These are phyloP conservation scores for Acrocera orbiculus DNA, from an alignment of 2,888 invertebrate species.

Conservation along the genomic window DNA sequence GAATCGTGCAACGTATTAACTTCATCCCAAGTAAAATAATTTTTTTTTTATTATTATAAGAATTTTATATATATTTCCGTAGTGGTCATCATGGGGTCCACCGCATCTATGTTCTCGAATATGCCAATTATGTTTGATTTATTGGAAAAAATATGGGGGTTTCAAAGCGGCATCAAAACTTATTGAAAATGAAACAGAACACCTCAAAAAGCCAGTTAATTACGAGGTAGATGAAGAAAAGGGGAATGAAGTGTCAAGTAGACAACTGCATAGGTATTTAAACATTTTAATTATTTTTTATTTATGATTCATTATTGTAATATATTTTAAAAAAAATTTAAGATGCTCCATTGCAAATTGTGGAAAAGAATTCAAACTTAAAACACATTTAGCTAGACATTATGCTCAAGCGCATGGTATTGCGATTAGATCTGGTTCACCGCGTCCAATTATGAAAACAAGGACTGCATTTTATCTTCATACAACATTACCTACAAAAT, in stretches of 20 bases:
- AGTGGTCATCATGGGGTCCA: constrained; percentile 97
- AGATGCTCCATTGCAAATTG: constrained; percentile 84
- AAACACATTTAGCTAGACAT: constrained; percentile 85
- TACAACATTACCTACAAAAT: constrained; percentile 76
- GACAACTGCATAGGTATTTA: constrained; percentile 15
- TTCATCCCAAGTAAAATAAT: constrained; percentile 38
- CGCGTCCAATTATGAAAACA: constrained; percentile 92
- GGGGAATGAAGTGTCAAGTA: constrained; percentile 30
- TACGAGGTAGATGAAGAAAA: constrained; percentile 35
- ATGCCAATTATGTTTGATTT: constrained; percentile 87
- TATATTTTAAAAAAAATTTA: constrained; percentile 27
- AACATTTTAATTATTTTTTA: neutral
- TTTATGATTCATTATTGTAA: neutral
- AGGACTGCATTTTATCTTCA: constrained; percentile 90
- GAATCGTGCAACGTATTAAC: constrained; percentile 54
- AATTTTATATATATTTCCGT: constrained; percentile 20
- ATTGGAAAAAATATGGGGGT: constrained; percentile 98
- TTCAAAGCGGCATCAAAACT: constrained; percentile 58
- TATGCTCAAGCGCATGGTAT: constrained; percentile 75
- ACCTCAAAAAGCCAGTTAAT: constrained; percentile 30
- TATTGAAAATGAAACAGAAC: constrained; percentile 30
- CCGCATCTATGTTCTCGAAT: constrained; percentile 82
- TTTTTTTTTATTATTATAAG: neutral
- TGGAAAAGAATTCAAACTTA: constrained; percentile 89
- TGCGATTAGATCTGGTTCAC: constrained; percentile 54